A percentile compares a stretch with the other conserved stretches of the same genome.
phyloP scores from a whole-genome alignment of 2,888 invertebrate genomes.

The Andrena chrysosceles region DNA sequence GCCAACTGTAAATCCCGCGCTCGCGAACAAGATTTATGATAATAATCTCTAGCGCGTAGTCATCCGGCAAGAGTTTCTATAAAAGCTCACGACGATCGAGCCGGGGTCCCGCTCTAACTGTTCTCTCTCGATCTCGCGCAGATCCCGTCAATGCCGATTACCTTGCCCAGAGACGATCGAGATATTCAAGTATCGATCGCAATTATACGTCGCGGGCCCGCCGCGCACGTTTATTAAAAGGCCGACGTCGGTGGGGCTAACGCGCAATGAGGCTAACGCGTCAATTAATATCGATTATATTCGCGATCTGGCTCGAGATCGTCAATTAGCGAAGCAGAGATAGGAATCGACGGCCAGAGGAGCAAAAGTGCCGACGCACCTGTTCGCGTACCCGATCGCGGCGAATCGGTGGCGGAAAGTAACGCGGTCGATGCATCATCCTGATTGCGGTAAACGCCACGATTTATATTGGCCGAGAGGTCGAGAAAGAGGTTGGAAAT shows the following conservation, averaged over 20 bases:
- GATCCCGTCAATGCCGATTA: conserved; percentile 63
- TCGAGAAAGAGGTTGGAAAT: conserved; percentile 6
- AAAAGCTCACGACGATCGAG: conserved; percentile 32
- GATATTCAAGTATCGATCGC: conserved; percentile 45
- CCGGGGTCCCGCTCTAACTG: conserved; percentile 31
- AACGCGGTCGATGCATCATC: conserved; percentile 35
- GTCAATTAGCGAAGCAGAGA: conserved; percentile 65
- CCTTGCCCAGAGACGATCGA: conserved; percentile 47
- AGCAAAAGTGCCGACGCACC: conserved; percentile 64
- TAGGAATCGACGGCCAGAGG: conserved; percentile 59
- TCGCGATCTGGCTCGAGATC: conserved; percentile 56
- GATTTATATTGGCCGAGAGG: conserved; percentile 37
- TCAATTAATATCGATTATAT: conserved; percentile 74
- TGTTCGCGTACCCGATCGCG: conserved; percentile 33
- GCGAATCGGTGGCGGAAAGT: conserved; percentile 13
- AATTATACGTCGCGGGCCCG: conserved; percentile 32
- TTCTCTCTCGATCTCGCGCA: conserved; percentile 24
- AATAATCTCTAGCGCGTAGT: conserved; percentile 8
- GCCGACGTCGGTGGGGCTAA: background rate
- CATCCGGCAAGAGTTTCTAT: conserved; percentile 34
- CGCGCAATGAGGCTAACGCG: conserved; percentile 69
- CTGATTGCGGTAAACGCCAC: conserved; percentile 16
- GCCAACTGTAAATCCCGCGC: conserved; percentile 31
- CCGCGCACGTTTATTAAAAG: conserved; percentile 40
- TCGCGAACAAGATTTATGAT: conserved; percentile 45